Conservation (phyloP, 2,113 vertebrate species). For the Eolophus roseicapilla region DNA sequence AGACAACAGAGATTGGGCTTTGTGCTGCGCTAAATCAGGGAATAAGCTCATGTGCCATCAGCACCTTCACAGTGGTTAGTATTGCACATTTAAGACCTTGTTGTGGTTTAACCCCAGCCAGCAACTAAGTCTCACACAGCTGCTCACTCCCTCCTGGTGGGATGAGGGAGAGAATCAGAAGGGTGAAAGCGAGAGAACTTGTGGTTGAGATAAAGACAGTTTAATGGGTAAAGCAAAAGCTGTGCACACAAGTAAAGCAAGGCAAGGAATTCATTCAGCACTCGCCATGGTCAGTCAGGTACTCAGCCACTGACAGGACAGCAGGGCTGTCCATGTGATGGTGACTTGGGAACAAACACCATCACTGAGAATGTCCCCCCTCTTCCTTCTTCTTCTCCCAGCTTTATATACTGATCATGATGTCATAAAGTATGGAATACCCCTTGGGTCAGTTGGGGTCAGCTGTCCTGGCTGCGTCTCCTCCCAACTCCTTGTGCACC, state of each 20-base stretch:
- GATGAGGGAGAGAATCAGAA: not conserved
- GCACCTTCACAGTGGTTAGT: not conserved
- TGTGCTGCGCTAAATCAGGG: not conserved
- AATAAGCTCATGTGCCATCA: not conserved
- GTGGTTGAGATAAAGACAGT: not conserved
- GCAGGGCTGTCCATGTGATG: not conserved
- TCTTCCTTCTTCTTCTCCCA: not conserved
- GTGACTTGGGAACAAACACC: not conserved
- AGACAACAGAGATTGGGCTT: not conserved
- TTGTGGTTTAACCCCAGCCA: not conserved
- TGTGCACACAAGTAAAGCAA: not conserved
- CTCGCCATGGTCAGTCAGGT: not conserved
- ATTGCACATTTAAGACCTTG: not conserved
- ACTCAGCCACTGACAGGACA: not conserved
- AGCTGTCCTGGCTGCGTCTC: not conserved
- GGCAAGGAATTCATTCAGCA: not conserved
- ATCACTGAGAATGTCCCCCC: too few species aligned
- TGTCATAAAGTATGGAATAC: not conserved
- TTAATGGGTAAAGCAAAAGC: not conserved
- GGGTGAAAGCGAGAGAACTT: not conserved
- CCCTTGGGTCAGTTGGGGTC: not conserved
- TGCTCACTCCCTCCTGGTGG: not conserved
- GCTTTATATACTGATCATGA: not conserved
- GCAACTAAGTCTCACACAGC: not conserved
- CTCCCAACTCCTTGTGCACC: not conserved